Evolutionary conservation across 2,888 invertebrate species (phyloP), one percentile per base, ranked within the genome.

Genomic region (Drosophila setosimentum): DNA sequence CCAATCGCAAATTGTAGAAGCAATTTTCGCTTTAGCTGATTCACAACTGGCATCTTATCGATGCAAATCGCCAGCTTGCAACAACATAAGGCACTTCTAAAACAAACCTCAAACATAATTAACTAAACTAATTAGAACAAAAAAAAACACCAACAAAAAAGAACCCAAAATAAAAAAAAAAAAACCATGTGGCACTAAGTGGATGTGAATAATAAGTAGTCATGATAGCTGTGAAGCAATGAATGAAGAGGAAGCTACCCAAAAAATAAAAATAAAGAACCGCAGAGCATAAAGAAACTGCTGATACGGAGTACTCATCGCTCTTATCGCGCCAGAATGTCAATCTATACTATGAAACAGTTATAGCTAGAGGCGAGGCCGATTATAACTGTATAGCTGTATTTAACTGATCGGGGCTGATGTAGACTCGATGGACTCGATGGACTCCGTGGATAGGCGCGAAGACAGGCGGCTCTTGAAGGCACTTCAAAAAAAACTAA

Each of bases 401-500:
- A 55, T 13, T 16, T 45, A 27, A 11, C 29, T 50, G 50, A 50
- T 50, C 50, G 29, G 3, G 3, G 50, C 29, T 50, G 50, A 30
- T 30, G 51, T 21, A 33, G 40, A 4, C 29, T 33, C 21, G 50
- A 11, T 50, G 55, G 33, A 57, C 27, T 32, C 29, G 42, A 4
- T 27, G 48, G 42, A 53, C 29, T 24, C 24, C 53, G 8, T 55
- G 61, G 30, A 51, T 63, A 42, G 80, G 73, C 69, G 70, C 64
- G 68, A 70, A 62, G 59, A 60, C 53, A 51, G 54, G 73, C 83
- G 80, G 83, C 66, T 42, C 72, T 68, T 68, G 63, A 76, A 59
- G 63, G 42, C 68, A 83, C 82, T 74, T 87, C 82, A 83, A 79
- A 89, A 63, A 40, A 18, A 18, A 21, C n/a, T n/a, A 6, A 35